Evolutionary conservation across 2,797 vertebrate genomes (phyloP), one percentile per base, ranked within the genome.

Genomic region (Tachyglossus aculeatus): DNA sequence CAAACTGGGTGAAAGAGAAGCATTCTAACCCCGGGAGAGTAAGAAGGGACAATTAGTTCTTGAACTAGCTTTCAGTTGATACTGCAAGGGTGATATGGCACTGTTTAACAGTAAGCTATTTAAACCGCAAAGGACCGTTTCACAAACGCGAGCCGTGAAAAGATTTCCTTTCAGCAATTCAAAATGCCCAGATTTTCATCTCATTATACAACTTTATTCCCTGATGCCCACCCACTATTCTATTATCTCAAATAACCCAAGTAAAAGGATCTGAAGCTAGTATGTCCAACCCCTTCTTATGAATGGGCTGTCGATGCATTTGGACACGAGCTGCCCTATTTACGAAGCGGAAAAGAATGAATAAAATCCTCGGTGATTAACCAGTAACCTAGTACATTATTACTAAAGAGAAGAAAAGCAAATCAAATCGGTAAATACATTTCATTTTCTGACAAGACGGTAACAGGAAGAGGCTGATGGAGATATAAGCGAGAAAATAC

Each of bases 41-140:
- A 7, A 61, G 54, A 52, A 76, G 67, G 52, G 63, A 18, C 33
- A 52, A 22, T 7, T 59, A 3, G 34, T 61, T 48, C 45, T 64
- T 63, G 31, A 66, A 44, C 10, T 50, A 76, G 37, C 31, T 79
- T 81, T 72, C 77, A 44, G 54, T 34, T 56, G 31, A 61, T 41
- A 66, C 44, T 50, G 74, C 2, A 25, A 77, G 39, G 54, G 71
- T 63, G 63, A 53, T n/a, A 75, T 18, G 47, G 34, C 12, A 60
- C n/a, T 31, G 24, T 44, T 21, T 31, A 10, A 51, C 37, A 36
- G 40, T 48, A 60, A 64, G 12, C 29, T 54, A 78, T 37, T 31
- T 56, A 59, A 11, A 47, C 36, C 32, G 72, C 11, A 29, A 44
- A 53, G 62, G 45, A 29, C 25, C 14, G 56, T 24, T 67, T 58